A percentile compares a stretch with the other conserved stretches of the same genome.
Evolutionary conservation across 2,888 invertebrate species (phyloP).

Genomic region (Adineta ricciae): DNA sequence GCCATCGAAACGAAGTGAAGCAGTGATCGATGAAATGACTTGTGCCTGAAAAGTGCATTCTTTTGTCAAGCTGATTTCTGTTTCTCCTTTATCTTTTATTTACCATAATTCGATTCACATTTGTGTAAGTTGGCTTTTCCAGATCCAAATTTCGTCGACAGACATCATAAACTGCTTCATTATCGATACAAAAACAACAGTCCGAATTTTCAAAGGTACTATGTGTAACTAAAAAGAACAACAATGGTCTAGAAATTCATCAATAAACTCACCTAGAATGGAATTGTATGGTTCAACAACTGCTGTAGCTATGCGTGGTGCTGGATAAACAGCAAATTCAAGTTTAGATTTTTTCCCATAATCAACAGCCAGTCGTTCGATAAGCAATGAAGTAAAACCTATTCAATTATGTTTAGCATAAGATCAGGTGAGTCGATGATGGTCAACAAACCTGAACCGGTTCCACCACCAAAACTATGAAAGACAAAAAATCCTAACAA

Average conservation of each 20-base stretch:
- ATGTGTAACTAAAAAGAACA: slow-evolving; percentile 65
- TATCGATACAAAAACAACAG: slow-evolving; percentile 59
- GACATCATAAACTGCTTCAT: slow-evolving; percentile 44
- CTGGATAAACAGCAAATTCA: slow-evolving; percentile 44
- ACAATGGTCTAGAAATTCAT: too few relatives aligned
- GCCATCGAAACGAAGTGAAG: slow-evolving; percentile 24
- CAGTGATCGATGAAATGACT: slow-evolving; percentile 19
- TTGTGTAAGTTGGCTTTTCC: slow-evolving; percentile 71
- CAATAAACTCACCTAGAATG: slow-evolving; percentile 50
- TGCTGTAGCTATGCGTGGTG: slow-evolving; percentile 41
- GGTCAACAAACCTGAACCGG: slow-evolving; percentile 40
- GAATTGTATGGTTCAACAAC: slow-evolving; percentile 64
- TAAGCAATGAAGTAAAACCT: slow-evolving; percentile 50
- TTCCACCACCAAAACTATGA: slow-evolving; percentile 68
- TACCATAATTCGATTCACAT: slow-evolving; percentile 73
- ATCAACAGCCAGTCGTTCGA: slow-evolving; percentile 58
- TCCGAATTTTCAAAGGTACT: slow-evolving; percentile 83
- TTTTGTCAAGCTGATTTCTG: slow-evolving; percentile 57
- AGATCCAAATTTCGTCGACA: slow-evolving; percentile 72
- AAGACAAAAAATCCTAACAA: slow-evolving; percentile 71
- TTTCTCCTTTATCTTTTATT: slow-evolving; percentile 55
- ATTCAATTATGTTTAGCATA: neutral
- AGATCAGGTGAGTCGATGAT: slow-evolving; percentile 47
- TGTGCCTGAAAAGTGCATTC: neutral
- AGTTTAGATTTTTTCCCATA: slow-evolving; percentile 53